Percentiles rank a stretch among this genome's conserved stretches.
phyloP scores from a whole-genome alignment of 2,113 vertebrate genomes.

The Nyctereutes procyonoides region DNA sequence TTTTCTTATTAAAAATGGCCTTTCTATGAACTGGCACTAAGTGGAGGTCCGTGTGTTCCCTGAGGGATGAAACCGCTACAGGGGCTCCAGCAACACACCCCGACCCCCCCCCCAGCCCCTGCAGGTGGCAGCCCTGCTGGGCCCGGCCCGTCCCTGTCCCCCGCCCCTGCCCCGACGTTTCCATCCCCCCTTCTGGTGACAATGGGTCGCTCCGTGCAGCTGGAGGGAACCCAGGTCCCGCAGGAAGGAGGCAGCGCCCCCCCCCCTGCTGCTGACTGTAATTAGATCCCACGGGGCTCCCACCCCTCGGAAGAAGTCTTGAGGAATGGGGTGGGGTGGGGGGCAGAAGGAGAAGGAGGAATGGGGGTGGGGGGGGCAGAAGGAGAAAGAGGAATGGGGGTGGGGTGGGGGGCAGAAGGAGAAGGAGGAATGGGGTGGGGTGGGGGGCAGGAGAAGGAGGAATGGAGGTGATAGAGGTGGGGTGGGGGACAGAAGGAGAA shows the following conservation, averaged over 20 bases:
- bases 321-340: conserved; percentile 77
- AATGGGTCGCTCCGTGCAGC: conserved; percentile 74
- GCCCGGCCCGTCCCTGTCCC: not conserved
- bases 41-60: conserved; percentile 27
- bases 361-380: not conserved
- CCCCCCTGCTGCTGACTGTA: conserved; percentile 86
- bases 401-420: no score
- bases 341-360: not conserved
- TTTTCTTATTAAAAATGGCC: conserved; percentile 82
- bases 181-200: conserved; percentile 41
- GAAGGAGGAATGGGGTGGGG: no score
- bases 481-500: not conserved
- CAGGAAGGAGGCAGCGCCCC: conserved; percentile 84
- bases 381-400: no score
- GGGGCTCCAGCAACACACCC: not conserved
- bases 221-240: conserved; percentile 11
- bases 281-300: conserved; percentile 84
- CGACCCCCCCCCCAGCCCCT: not conserved
- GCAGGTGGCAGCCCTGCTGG: not conserved
- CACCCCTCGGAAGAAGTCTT: conserved; percentile 78
- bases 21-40: conserved; percentile 70
- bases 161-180: not conserved
- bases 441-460: conserved; percentile 61
- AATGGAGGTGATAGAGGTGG: conserved; percentile 76
- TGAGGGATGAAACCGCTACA: not conserved